A percentile compares a stretch with the other conserved stretches of the same genome.
Conservation (phyloP, 2,113 vertebrate genomes). For the Anguilla rostrata region DNA sequence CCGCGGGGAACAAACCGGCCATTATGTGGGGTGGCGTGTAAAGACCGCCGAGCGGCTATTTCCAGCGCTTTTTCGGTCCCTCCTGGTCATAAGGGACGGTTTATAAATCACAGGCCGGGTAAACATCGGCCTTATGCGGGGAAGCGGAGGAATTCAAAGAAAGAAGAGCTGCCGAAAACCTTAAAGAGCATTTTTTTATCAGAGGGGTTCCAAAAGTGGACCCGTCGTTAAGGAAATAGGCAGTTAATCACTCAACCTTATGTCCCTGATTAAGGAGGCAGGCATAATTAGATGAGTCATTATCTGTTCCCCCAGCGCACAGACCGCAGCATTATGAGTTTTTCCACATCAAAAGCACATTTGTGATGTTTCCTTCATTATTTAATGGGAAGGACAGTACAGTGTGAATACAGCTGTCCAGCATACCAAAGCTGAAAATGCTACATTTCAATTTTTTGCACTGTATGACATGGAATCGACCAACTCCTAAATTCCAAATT, state of each 20-base stretch:
- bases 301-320: background rate
- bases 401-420: background rate
- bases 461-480: no score
- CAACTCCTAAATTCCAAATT: no score
- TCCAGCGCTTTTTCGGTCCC: background rate
- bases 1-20: background rate
- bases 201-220: background rate
- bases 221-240: slow-evolving; percentile 6
- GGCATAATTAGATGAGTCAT: slow-evolving; percentile 12
- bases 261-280: slow-evolving; percentile 1
- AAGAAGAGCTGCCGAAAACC: background rate
- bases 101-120: slow-evolving; percentile 11
- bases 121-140: background rate
- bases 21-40: background rate
- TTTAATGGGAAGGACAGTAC: background rate
- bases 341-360: background rate
- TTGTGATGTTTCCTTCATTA: background rate
- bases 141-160: slow-evolving; percentile 3
- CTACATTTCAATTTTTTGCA: no score
- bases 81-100: background rate
- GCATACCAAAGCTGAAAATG: no score
- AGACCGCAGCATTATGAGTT: background rate
- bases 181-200: background rate
- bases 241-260: slow-evolving; percentile 16
- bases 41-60: background rate